These are phyloP conservation scores for Phalacrocorax brasilianus DNA, from an alignment of 2,113 vertebrate species.

Conservation along the genomic window DNA sequence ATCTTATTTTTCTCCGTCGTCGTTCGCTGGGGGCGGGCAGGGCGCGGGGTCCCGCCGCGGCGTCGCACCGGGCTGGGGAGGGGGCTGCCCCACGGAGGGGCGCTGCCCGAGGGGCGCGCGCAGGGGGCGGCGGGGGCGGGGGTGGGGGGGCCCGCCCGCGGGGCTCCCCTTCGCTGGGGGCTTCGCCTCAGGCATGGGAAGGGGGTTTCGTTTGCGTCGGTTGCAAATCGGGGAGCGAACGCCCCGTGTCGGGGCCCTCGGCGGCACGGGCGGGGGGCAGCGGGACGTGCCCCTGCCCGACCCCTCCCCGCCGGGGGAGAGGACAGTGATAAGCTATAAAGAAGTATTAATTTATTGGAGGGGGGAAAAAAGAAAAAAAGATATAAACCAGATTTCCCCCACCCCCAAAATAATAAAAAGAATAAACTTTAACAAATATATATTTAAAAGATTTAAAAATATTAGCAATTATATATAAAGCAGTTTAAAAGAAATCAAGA, in stretches of 20 bases:
- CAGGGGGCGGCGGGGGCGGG: too few relatives aligned
- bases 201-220: neutral
- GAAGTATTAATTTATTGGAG: slow-evolving; percentile 82
- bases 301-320: neutral
- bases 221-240: neutral
- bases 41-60: neutral
- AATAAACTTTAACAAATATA: slow-evolving; percentile 83
- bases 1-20: neutral
- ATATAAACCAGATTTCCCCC: slow-evolving; percentile 66
- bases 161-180: neutral
- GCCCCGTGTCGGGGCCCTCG: neutral
- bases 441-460: slow-evolving; percentile 81
- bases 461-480: slow-evolving; percentile 83
- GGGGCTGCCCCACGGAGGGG: neutral
- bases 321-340: slow-evolving; percentile 71
- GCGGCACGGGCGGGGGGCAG: neutral
- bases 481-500: slow-evolving; percentile 73
- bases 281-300: neutral
- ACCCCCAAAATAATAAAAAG: slow-evolving; percentile 71
- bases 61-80: neutral
- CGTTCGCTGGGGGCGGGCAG: neutral
- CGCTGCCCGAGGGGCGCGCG: neutral
- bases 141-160: neutral
- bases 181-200: neutral
- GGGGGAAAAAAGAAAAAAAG: slow-evolving; percentile 38